phyloP scores from a whole-genome alignment of 2,113 vertebrate genomes.

The Eudorcas thomsonii region DNA sequence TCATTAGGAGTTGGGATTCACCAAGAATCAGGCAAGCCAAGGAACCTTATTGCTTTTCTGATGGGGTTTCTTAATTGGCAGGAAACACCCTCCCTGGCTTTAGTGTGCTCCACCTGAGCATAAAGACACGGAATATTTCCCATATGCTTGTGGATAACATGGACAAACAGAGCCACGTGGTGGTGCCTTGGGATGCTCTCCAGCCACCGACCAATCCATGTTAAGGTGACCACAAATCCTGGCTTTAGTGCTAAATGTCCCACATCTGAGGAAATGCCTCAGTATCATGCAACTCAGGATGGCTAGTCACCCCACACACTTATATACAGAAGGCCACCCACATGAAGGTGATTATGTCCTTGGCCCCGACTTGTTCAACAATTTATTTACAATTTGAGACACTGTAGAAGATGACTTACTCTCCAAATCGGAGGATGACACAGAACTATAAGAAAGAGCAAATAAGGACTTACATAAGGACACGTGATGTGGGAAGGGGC shows the following conservation, averaged over 20 bases:
- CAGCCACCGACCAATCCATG: no score
- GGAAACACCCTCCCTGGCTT: background rate
- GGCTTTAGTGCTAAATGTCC: background rate
- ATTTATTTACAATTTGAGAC: background rate
- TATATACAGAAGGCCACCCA: background rate
- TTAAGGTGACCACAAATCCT: background rate
- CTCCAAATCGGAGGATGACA: background rate
- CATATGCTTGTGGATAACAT: rapidly evolving
- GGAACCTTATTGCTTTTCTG: background rate
- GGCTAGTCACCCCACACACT: background rate
- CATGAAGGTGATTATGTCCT: background rate
- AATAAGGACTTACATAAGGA: background rate
- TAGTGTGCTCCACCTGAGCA: no score
- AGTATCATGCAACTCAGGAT: background rate
- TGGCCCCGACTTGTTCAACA: background rate
- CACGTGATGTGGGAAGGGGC: background rate
- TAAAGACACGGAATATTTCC: background rate
- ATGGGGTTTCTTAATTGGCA: background rate
- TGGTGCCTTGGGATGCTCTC: background rate
- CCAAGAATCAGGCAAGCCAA: background rate
- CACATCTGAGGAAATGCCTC: background rate
- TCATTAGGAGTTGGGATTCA: background rate
- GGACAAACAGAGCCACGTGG: background rate
- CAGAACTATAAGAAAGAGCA: background rate
- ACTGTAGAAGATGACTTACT: background rate